Percentiles rank a stretch among this genome's conserved stretches.
These are phyloP conservation scores for Anguilla rostrata DNA, from an alignment of 2,113 vertebrate species.

Conservation along the genomic window DNA sequence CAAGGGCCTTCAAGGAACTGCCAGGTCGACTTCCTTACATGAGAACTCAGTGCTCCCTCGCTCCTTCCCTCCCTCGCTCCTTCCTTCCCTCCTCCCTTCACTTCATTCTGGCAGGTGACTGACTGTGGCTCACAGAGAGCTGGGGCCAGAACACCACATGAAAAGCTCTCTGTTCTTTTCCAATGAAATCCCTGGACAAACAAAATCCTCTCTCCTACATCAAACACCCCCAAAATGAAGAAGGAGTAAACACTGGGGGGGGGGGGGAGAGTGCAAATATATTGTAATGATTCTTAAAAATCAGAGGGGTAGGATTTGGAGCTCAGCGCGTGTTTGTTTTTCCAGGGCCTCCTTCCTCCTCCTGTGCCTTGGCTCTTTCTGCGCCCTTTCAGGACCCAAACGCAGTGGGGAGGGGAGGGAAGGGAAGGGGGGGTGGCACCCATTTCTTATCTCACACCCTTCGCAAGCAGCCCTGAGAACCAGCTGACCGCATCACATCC, in stretches of 20 bases:
- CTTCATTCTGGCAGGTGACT: background rate
- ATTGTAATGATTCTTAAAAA: background rate
- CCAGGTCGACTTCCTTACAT: background rate
- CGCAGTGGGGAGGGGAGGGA: too few relatives aligned
- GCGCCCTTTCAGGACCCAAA: background rate
- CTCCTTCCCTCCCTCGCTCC: background rate
- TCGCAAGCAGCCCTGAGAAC: background rate
- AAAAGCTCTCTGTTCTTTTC: background rate
- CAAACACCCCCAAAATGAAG: background rate
- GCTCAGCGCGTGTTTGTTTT: background rate
- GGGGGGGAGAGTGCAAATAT: background rate
- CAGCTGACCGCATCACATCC: background rate
- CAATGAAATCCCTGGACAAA: slow-evolving; percentile 11
- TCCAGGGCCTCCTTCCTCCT: background rate
- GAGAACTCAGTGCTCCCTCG: background rate
- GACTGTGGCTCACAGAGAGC: background rate
- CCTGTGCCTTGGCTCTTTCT: background rate
- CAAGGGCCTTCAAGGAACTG: background rate
- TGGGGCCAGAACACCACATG: background rate
- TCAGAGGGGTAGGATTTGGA: background rate
- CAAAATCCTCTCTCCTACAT: background rate
- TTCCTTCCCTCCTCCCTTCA: background rate
- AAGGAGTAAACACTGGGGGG: background rate
- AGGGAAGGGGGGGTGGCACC: background rate
- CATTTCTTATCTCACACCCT: background rate